Conservation (phyloP, 2,113 vertebrate species). For the Rallus limicola region DNA sequence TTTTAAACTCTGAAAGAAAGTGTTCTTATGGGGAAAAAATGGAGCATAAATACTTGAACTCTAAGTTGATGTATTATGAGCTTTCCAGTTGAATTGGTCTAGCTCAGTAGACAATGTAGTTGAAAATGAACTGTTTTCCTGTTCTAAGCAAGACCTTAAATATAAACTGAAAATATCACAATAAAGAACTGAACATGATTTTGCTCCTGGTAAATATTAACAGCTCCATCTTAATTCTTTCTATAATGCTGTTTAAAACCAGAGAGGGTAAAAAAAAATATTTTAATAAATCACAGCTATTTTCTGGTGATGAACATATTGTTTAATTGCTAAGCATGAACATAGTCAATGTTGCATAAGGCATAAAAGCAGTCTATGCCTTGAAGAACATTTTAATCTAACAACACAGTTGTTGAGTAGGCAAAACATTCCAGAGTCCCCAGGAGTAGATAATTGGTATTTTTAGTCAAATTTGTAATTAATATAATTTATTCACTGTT, state of each 20-base stretch:
- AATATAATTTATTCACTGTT: background rate
- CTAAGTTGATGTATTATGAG: background rate
- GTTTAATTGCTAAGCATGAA: background rate
- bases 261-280: background rate
- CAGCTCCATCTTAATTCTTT: background rate
- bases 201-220: background rate
- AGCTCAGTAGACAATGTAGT: background rate
- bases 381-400: background rate
- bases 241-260: background rate
- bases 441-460: background rate
- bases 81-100: background rate
- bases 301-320: background rate
- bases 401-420: background rate
- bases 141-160: background rate
- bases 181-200: background rate
- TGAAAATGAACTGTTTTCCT: background rate
- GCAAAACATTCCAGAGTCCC: background rate
- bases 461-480: slow-evolving; percentile 2
- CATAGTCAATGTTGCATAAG: background rate
- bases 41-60: background rate
- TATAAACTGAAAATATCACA: background rate
- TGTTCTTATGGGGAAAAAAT: background rate
- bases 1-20: background rate
- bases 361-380: background rate
- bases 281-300: background rate